Percentiles rank a stretch among this genome's conserved stretches.
Evolutionary conservation across 92 coral and sea anemone species (phyloP).

Genomic region (Zoanthus sansibaricus): DNA sequence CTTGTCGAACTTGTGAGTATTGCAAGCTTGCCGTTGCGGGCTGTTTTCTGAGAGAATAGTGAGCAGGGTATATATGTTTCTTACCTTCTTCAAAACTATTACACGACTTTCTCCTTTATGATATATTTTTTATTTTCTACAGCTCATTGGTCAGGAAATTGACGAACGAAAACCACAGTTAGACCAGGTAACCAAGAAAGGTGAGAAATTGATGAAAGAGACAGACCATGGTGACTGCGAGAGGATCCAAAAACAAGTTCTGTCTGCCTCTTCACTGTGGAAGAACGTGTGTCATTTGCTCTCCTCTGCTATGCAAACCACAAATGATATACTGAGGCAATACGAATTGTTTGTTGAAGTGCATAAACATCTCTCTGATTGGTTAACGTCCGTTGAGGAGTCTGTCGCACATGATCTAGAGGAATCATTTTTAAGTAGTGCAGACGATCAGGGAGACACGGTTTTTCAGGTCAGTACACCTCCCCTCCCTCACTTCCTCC

Average conservation of each 20-base stretch:
- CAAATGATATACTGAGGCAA: constrained; percentile 75
- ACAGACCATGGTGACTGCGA: constrained; percentile 92
- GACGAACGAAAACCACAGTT: constrained; percentile 93
- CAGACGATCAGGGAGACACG: constrained; percentile 93
- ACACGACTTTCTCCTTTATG: too few relatives aligned
- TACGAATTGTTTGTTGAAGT: constrained; percentile 73
- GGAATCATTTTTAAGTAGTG: constrained; percentile 90
- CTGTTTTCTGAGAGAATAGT: too few relatives aligned
- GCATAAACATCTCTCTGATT: constrained; percentile 72
- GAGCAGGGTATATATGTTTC: too few relatives aligned
- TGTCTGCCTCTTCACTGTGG: constrained; percentile 89
- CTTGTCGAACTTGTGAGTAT: too few relatives aligned
- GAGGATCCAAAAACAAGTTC: constrained; percentile 85
- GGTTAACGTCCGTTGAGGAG: constrained; percentile 87
- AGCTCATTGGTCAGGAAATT: constrained; percentile 84
- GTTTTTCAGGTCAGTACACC: constrained; percentile 80
- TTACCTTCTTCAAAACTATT: too few relatives aligned
- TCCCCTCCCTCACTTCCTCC: background rate
- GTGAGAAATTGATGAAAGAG: constrained; percentile 73
- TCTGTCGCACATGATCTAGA: constrained; percentile 94
- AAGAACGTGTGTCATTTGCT: constrained; percentile 81
- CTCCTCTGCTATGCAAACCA: constrained; percentile 75
- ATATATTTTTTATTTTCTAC: background rate
- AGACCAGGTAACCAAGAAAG: constrained; percentile 81
- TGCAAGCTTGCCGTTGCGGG: too few relatives aligned